These are phyloP conservation scores for Altica lythri DNA, from an alignment of 2,888 invertebrate genomes.

Conservation along the genomic window DNA sequence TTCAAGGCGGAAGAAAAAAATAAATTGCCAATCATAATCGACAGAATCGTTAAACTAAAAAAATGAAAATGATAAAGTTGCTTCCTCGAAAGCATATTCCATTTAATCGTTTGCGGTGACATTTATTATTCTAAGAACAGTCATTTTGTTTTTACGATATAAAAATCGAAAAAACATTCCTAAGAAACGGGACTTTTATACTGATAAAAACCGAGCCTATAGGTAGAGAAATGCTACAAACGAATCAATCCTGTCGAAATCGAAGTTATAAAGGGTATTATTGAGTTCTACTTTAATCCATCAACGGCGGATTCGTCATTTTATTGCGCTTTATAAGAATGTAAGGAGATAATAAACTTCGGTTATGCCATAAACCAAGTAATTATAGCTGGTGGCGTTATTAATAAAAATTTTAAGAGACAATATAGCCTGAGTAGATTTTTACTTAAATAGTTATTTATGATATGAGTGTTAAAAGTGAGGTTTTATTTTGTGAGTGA, in stretches of 20 bases:
- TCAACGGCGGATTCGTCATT: constrained; percentile 18
- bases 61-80: constrained; percentile 8
- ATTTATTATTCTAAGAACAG: constrained; percentile 4
- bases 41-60: constrained; percentile 7
- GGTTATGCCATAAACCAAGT: too few species aligned
- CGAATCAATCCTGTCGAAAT: constrained; percentile 9
- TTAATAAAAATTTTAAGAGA: too few species aligned
- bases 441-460: too few species aligned
- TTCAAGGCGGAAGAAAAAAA: not conserved
- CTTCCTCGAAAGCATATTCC: constrained; percentile 4
- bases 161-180: not conserved
- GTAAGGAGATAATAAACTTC: constrained; percentile 20
- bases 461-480: too few species aligned
- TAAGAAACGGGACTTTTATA: constrained; percentile 2
- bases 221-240: constrained; percentile 7
- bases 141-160: constrained; percentile 9
- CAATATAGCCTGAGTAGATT: too few species aligned
- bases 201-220: constrained; percentile 12
- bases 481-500: too few species aligned
- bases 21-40: constrained; percentile 9
- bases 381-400: too few species aligned
- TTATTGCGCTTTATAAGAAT: constrained; percentile 12
- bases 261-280: constrained; percentile 4
- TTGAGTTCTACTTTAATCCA: constrained; percentile 14
- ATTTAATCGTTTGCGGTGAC: constrained; percentile 10